These are phyloP conservation scores for Coreoperca whiteheadi DNA, from an alignment of 2,113 vertebrate genomes.

Conservation along the genomic window DNA sequence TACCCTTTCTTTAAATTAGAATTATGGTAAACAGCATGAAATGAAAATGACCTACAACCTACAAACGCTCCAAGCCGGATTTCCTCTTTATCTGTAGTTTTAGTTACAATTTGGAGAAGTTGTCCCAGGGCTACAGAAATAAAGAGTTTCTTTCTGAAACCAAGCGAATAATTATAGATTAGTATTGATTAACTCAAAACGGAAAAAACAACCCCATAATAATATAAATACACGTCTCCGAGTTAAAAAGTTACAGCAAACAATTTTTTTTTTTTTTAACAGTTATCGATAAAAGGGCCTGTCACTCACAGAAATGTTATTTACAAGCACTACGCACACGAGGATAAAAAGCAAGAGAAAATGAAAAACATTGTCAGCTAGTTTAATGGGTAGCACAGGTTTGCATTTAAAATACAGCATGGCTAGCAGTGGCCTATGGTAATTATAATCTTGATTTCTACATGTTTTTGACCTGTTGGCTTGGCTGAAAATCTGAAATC, in stretches of 20 bases:
- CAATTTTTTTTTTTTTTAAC: too few species aligned
- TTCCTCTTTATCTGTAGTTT: not conserved
- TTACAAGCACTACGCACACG: not conserved
- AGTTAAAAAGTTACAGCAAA: not conserved
- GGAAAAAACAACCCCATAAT: too few species aligned
- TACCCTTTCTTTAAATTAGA: too few species aligned
- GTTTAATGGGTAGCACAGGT: not conserved
- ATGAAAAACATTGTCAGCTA: not conserved
- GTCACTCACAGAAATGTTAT: not conserved
- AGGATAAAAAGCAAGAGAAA: not conserved
- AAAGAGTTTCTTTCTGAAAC: not conserved
- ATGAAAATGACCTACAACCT: not conserved
- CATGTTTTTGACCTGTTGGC: not conserved
- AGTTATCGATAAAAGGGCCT: not conserved
- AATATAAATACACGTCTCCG: too few species aligned
- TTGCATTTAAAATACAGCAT: not conserved
- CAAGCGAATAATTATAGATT: not conserved
- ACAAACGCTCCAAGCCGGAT: not conserved
- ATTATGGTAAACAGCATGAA: too few species aligned
- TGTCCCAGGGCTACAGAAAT: not conserved
- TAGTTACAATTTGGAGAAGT: not conserved
- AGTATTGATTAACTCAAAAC: not conserved
- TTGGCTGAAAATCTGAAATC: not conserved
- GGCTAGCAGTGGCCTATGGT: not conserved
- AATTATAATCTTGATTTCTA: conserved; percentile 20